Conservation (phyloP, 1,140 invertebrate species). For the Rhynchophorus ferrugineus region DNA sequence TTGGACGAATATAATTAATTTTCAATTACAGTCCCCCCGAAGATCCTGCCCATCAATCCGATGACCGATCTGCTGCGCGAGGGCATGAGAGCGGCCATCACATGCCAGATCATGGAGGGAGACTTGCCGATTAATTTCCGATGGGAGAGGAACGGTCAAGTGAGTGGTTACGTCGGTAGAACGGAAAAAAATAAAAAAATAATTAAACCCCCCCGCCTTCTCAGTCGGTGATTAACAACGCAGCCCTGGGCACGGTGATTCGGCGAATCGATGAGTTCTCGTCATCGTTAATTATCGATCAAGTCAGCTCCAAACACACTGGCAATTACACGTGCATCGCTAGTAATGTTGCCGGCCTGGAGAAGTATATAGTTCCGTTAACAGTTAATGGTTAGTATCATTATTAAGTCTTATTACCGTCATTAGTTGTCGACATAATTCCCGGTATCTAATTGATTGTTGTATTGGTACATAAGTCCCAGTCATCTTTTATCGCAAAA, state of each 20-base stretch:
- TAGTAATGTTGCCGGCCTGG: conserved; percentile 72
- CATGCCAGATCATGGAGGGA: conserved; percentile 89
- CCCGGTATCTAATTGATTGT: too few relatives aligned
- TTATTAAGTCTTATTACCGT: too few relatives aligned
- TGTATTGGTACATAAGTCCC: too few relatives aligned
- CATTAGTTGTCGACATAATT: too few relatives aligned
- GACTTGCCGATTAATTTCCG: conserved; percentile 85
- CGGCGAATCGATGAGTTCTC: conserved; percentile 78
- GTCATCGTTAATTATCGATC: conserved; percentile 79
- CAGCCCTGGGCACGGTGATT: conserved; percentile 48
- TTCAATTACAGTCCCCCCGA: conserved; percentile 77
- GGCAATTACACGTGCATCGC: conserved; percentile 87
- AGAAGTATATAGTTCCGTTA: conserved; percentile 63
- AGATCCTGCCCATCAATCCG: conserved; percentile 79
- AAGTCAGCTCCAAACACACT: conserved; percentile 72
- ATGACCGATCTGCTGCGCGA: conserved; percentile 73
- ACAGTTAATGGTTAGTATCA: conserved; percentile 77
- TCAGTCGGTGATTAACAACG: conserved; percentile 44
- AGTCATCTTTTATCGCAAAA: too few relatives aligned
- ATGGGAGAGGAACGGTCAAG: conserved; percentile 74
- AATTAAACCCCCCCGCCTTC: too few relatives aligned
- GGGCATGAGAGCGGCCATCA: conserved; percentile 86
- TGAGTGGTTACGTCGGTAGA: too few relatives aligned
- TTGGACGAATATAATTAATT: too few relatives aligned
- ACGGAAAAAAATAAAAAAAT: too few relatives aligned